Evolutionary conservation across 2,797 vertebrate genomes (phyloP), one percentile per base, ranked within the genome.

Genomic region (Allobates femoralis): DNA sequence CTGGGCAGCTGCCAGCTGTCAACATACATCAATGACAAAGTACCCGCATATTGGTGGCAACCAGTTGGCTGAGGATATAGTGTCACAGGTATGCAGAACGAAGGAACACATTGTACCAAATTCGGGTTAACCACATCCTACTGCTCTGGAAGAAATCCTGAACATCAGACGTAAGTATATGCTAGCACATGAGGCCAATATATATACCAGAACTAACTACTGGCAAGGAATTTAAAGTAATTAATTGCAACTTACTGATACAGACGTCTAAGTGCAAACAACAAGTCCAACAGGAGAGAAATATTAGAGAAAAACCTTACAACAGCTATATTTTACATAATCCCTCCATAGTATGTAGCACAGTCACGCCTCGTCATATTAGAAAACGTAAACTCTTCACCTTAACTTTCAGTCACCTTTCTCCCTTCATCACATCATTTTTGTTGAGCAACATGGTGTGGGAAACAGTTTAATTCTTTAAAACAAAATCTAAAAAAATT

Each of bases 11-110:
- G 46, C 79, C 86, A 87, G 74, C 58, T 69, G 71, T 58, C 74
- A 71, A 58, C 15, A 83, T 78, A 5, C 77, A 79, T 79, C 74
- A 85, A 55, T 85, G 58, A 85, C 62, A 79, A 85, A 56, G 62
- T 58, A 77, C 50, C 84, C 64, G 71, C 64, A 56, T 66, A 58
- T 71, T 79, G 76, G 84, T 58, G 76, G 75, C 75, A 79, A 76
- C 50, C 26, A 37, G 73, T 77, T 12, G 73, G 30, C 55, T 78
- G 46, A 82, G 73, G 81, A 71, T 60, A 83, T 12, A 41, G 51
- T 60, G 67, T 55, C 67, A 74, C 67, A 83, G 81, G 81, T 83
- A 83, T 83, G 81, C 53, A 51, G 8, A 64, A 51, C 58, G 60
- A 76, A 83, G 58, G 82, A 75, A 84, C 71, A 75, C 71, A n/a